Percentiles rank a stretch among this genome's conserved stretches.
Conservation (phyloP, 2,797 vertebrate genomes). For the Rhinella marina region DNA sequence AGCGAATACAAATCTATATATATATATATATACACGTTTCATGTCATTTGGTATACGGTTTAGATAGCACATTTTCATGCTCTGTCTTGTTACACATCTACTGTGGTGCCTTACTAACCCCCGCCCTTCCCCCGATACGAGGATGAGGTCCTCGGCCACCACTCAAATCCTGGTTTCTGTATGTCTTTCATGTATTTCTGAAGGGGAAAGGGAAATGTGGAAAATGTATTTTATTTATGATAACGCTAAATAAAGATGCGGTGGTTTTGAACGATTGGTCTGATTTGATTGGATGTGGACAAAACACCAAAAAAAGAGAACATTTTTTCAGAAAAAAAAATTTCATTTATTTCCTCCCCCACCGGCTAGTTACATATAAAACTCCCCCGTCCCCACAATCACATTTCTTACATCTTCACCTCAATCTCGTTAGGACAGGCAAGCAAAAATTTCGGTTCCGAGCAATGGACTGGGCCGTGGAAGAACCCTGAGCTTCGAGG, state of each 20-base stretch:
- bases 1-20: conserved; percentile 8
- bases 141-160: background rate
- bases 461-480: background rate
- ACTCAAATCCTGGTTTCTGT: conserved; percentile 62
- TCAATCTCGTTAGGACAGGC: background rate
- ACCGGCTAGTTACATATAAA: conserved; percentile 2
- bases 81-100: conserved; percentile 30
- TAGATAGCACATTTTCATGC: conserved; percentile 33
- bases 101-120: conserved; percentile 65
- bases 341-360: background rate
- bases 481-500: background rate
- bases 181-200: conserved; percentile 66
- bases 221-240: conserved; percentile 76
- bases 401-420: background rate
- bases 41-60: conserved; percentile 43
- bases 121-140: conserved; percentile 52
- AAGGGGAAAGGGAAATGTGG: conserved; percentile 71
- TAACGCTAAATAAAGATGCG: conserved; percentile 73
- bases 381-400: background rate
- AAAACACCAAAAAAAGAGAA: background rate
- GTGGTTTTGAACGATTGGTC: conserved; percentile 67
- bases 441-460: background rate
- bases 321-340: background rate
- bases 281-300: background rate
- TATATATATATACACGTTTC: conserved; percentile 1